Base-by-base conservation (phyloP, 1,140 invertebrate species). In the Pseudomyrmex cubaensis region DNA sequence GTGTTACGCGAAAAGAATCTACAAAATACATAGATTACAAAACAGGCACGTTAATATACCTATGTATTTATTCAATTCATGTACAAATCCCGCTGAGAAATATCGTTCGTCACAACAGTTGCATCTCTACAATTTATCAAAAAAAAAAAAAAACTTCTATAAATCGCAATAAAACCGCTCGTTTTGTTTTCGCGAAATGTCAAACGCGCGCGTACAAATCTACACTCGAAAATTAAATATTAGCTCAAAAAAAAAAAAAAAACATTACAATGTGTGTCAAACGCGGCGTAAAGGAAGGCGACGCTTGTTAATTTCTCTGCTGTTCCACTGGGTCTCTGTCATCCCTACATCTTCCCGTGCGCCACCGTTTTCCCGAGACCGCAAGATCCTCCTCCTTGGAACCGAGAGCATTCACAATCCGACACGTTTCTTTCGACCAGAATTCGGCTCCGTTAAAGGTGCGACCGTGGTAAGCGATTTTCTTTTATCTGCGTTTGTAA, bases 11-110 rank as follows among this genome's bases (percentile, higher is more conserved):
- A 82, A 78, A 54, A 35, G 35, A 35, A 64, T 66, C 22, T 72
- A 87, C 80, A 80, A 86, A 87, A 87, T 35, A 87, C 85, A 89
- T 78, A 87, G 73, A 85, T 83, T 50, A 35, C 83, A 67, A 88
- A 87, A 90, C 85, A 85, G 50, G 46, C 25, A 84, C 17, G 35
- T 35, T 35, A n/a, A 44, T 54, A 70, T 61, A 69, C 80, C 13
- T n/a, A 67, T 8, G 20, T 8, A 35, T 88, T 87, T 87, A 85
- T 88, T 88, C 44, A 17, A 59, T 25, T 25, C 66, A 59, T 15
- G 9, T 15, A 75, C 59, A 35, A 44, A 66, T 22, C 64, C 52
- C 20, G 35, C n/a, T 25, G 35, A 35, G 5, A 35, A 35, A 35
- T 35, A 35, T 35, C 35, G 35, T 7, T 35, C 5, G 35, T 35